Evolutionary conservation across 2,888 invertebrate species (phyloP).

Genomic region (Campoletis raptor): DNA sequence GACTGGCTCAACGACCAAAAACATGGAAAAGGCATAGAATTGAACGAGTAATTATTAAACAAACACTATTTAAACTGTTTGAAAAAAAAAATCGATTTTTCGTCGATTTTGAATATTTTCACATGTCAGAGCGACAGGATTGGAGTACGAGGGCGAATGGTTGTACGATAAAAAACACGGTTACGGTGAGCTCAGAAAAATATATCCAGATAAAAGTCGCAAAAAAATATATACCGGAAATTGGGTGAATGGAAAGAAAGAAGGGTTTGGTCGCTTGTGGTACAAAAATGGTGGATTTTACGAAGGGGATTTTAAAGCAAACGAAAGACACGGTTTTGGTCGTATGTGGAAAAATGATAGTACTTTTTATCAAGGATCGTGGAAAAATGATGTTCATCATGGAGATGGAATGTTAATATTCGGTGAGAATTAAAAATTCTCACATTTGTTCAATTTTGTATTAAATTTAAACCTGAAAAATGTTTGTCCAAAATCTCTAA

Average conservation of each 20-base stretch:
- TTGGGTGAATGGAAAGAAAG: constrained; percentile 87
- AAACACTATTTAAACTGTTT: not conserved
- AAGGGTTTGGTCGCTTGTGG: constrained; percentile 87
- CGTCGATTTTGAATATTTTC: not conserved
- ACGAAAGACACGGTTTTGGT: constrained; percentile 87
- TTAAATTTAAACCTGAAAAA: not conserved
- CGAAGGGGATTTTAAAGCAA: constrained; percentile 86
- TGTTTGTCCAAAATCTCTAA: no score
- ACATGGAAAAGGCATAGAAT: constrained; percentile 80
- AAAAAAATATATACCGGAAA: constrained; percentile 86
- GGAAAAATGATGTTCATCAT: constrained; percentile 85
- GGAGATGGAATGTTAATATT: constrained; percentile 87
- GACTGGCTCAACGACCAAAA: constrained; percentile 87
- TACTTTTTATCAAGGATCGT: constrained; percentile 88
- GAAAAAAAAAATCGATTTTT: not conserved
- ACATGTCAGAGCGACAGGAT: constrained; percentile 53
- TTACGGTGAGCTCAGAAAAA: constrained; percentile 85
- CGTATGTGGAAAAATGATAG: constrained; percentile 88
- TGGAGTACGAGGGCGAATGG: constrained; percentile 89
- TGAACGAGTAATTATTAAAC: constrained; percentile 69
- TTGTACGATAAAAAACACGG: constrained; percentile 86
- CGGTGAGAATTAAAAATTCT: constrained; percentile 79
- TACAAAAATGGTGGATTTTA: constrained; percentile 87
- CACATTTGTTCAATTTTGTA: not conserved
- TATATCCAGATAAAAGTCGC: constrained; percentile 54